Base-by-base conservation (phyloP, 2,888 invertebrate genomes). In the Achlya flavicornis region DNA sequence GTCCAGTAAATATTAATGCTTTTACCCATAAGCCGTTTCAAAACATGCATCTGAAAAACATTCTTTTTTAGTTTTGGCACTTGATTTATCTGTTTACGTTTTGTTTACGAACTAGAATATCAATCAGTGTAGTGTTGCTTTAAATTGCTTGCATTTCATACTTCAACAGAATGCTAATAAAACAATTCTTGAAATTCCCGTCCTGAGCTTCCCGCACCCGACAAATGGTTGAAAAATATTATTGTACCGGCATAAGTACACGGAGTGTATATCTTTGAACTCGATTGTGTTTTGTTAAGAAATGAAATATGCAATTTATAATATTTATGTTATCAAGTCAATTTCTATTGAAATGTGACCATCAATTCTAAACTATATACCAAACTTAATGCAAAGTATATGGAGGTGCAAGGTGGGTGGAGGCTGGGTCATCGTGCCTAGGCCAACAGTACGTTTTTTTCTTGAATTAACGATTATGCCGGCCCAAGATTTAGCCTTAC, bases 71-170 rank as follows among this genome's bases (percentile, higher is more conserved):
- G 10, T 53, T 19, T 53, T 53, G 53, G 19, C 53, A 19, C 19
- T 41, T 19, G 53, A 53, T 53, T 53, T 53, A 53, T 53, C n/a
- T 53, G 53, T 53, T 53, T 53, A 8, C 19, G 53, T 53, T 53
- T 53, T 53, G 19, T 19, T 53, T 53, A 1, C 10, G 19, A 19
- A 19, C 16, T 19, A 53, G 53, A 19, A 53, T 10, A 19, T 53
- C 19, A 19, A 19, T 53, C n/a, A 53, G 53, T 10, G 10, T n/a
- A 53, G 10, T 53, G 19, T n/a, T 10, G 8, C 10, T 53, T 53
- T 53, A 53, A 10, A 53, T 19, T 19, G 19, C 53, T 53, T 53
- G 53, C 16, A 19, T 19, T 53, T 8, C 10, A 48, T 53, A 53
- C 19, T 16, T 19, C 19, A 53, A 19, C 19, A 53, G 53, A 53